Conservation (phyloP, 2,888 invertebrate species). For the Thera obeliscata region DNA sequence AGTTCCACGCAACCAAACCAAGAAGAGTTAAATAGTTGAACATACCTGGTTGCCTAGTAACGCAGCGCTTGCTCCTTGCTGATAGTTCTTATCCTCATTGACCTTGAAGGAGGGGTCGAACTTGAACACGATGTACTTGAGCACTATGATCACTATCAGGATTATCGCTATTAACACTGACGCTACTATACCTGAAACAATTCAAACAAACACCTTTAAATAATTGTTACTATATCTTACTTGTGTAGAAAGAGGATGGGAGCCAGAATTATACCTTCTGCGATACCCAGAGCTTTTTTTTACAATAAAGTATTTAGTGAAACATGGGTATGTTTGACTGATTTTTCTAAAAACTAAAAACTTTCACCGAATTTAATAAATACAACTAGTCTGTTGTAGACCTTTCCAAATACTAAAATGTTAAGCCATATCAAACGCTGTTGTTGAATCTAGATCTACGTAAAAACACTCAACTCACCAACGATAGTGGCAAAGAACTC, state of each 20-base stretch:
- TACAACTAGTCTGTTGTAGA: too few relatives aligned
- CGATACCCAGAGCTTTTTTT: too few relatives aligned
- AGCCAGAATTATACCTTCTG: neutral
- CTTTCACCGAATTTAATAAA: too few relatives aligned
- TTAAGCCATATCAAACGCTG: neutral
- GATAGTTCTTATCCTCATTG: constrained; percentile 92
- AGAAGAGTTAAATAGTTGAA: neutral
- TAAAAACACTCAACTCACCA: constrained; percentile 57
- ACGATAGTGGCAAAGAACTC: constrained; percentile 80
- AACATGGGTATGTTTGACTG: too few relatives aligned
- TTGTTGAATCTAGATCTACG: neutral
- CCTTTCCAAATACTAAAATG: neutral
- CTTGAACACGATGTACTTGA: constrained; percentile 93
- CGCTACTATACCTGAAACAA: constrained; percentile 89
- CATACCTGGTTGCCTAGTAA: constrained; percentile 86
- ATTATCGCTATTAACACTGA: constrained; percentile 96
- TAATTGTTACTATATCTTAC: neutral
- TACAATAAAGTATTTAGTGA: neutral
- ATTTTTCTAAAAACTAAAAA: too few relatives aligned
- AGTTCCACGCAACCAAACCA: too few relatives aligned
- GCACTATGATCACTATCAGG: constrained; percentile 93
- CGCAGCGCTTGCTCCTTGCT: constrained; percentile 92
- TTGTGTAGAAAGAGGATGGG: neutral
- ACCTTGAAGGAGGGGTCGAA: constrained; percentile 97
- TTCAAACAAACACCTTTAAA: neutral